Percentiles rank a stretch among this genome's conserved stretches.
These are phyloP conservation scores for Venusia cambrica DNA, from an alignment of 2,888 invertebrate genomes.

Conservation along the genomic window DNA sequence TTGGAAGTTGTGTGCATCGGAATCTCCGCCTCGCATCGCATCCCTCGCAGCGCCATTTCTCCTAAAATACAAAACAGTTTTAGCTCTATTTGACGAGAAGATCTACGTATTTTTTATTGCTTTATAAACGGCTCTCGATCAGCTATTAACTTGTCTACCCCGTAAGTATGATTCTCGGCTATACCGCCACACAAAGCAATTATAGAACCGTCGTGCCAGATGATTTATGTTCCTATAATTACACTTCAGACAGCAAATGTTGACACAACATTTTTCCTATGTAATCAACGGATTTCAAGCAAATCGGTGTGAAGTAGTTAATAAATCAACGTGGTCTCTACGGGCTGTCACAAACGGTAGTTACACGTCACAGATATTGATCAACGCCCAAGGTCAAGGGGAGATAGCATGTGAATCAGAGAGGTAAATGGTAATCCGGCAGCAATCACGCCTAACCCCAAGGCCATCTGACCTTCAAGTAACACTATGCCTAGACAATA, in stretches of 20 bases:
- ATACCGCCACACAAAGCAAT: constrained; percentile 15
- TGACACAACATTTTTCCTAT: constrained; percentile 21
- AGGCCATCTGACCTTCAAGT: constrained; percentile 27
- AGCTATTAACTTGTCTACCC: constrained; percentile 10
- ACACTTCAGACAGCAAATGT: constrained; percentile 15
- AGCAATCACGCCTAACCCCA: constrained; percentile 37
- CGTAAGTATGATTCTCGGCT: constrained; percentile 8
- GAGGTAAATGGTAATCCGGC: constrained; percentile 40
- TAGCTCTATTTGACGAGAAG: constrained; percentile 16
- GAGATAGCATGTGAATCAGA: constrained; percentile 43
- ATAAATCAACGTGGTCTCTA: constrained; percentile 47
- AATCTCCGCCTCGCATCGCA: constrained; percentile 81
- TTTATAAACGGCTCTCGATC: constrained; percentile 7
- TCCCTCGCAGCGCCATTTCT: constrained; percentile 87
- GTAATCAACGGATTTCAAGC: constrained; percentile 38
- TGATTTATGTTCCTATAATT: constrained; percentile 14
- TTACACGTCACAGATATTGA: constrained; percentile 59
- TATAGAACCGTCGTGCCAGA: constrained; percentile 8
- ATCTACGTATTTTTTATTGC: constrained; percentile 5
- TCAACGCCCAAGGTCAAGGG: constrained; percentile 64
- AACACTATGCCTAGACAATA: constrained; percentile 26
- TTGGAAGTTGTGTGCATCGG: constrained; percentile 92
- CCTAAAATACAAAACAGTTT: constrained; percentile 65
- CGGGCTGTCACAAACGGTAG: constrained; percentile 31
- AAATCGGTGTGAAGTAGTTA: constrained; percentile 38